Evolutionary conservation across 2,113 vertebrate species (phyloP).

Genomic region (Mesembrinibis cayennensis): DNA sequence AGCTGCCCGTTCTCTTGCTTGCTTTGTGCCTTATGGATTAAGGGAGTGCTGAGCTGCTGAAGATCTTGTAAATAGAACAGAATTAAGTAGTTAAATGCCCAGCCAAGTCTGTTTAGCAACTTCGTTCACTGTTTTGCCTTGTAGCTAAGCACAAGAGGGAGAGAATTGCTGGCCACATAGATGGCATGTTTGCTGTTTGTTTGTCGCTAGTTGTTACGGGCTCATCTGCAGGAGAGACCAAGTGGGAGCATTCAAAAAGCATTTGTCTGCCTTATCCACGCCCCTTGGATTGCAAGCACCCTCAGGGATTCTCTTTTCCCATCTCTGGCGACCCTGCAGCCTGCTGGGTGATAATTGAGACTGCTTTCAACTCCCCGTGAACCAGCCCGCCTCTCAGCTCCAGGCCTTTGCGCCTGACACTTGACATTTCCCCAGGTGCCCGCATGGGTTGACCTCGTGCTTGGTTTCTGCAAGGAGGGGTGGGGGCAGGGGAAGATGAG

Average conservation of each 20-base stretch:
- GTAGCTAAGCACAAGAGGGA: constrained; percentile 23
- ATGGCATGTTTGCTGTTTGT: constrained; percentile 3
- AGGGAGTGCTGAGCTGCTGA: constrained; percentile 21
- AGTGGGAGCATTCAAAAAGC: neutral
- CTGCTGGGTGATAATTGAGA: constrained; percentile 25
- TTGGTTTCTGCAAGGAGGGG: neutral
- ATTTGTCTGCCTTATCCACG: neutral
- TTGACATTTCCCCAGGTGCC: constrained; percentile 27
- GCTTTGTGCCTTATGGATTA: neutral
- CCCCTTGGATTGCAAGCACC: neutral
- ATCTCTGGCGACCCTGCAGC: neutral
- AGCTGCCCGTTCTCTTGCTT: neutral
- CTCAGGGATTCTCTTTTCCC: constrained; percentile 2
- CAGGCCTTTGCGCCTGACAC: neutral
- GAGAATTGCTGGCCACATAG: neutral
- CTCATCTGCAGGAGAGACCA: neutral
- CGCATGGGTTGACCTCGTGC: neutral
- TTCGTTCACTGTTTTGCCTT: neutral
- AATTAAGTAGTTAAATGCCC: constrained; percentile 32
- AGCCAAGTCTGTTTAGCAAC: constrained; percentile 33
- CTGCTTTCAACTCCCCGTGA: neutral
- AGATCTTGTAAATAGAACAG: constrained; percentile 50
- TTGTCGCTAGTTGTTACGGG: neutral
- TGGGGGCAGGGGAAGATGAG: neutral
- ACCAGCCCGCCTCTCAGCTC: neutral